Percentiles rank a stretch among this genome's conserved stretches.
Evolutionary conservation across 2,797 vertebrate species (phyloP).

Genomic region (Enteromius argenteus): DNA sequence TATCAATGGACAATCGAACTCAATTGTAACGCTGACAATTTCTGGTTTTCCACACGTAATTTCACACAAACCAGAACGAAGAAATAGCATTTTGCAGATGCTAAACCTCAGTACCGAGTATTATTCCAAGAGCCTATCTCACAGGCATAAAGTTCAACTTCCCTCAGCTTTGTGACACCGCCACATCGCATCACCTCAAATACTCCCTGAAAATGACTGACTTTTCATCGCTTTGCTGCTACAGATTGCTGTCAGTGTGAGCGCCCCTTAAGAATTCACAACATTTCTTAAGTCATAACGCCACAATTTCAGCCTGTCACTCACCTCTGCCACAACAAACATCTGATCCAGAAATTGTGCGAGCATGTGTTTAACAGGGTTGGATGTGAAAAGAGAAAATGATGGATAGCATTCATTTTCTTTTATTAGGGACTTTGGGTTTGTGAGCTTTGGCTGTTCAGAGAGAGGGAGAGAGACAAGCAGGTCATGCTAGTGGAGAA

Average conservation of each 20-base stretch:
- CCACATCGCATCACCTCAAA: constrained; percentile 5
- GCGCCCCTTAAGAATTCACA: constrained; percentile 8
- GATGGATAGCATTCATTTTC: constrained; percentile 73
- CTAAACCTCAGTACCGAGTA: not conserved
- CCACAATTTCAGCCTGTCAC: constrained; percentile 17
- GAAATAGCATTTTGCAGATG: not conserved
- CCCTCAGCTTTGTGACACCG: not conserved
- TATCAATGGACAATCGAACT: not conserved
- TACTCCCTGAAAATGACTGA: constrained; percentile 11
- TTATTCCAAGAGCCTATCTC: not conserved
- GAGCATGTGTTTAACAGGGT: constrained; percentile 50
- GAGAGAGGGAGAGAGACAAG: constrained; percentile 38
- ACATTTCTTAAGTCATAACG: constrained; percentile 24
- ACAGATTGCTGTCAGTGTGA: constrained; percentile 8
- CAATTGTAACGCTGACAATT: not conserved
- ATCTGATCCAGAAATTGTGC: constrained; percentile 36
- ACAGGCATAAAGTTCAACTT: not conserved
- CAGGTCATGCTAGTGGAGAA: constrained; percentile 44
- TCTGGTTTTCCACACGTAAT: not conserved
- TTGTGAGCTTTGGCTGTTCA: constrained; percentile 66
- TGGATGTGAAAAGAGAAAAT: constrained; percentile 67
- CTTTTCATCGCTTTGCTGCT: constrained; percentile 11
- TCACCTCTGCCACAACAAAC: constrained; percentile 26
- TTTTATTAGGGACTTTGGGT: constrained; percentile 70
- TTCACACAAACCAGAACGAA: not conserved